These are phyloP conservation scores for Harpagifer antarcticus DNA, from an alignment of 2,797 vertebrate genomes.

Conservation along the genomic window DNA sequence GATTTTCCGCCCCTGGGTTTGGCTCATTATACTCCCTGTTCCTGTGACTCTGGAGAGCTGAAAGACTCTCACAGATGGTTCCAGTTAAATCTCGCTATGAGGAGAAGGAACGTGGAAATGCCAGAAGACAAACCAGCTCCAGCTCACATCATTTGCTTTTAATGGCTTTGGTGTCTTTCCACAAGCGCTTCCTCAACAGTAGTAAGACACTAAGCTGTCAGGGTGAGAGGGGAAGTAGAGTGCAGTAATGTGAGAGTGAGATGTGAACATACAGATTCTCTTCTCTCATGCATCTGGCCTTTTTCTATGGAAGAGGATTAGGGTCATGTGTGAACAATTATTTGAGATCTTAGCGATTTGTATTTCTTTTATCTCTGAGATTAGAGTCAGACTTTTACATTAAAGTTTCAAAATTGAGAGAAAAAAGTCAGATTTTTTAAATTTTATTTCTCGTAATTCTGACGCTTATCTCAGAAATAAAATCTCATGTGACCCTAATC, in stretches of 20 bases:
- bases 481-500: too few species aligned
- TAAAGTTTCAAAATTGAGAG: too few species aligned
- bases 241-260: not conserved
- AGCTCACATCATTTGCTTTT: conserved; percentile 39
- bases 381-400: too few species aligned
- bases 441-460: too few species aligned
- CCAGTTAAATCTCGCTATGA: conserved; percentile 51
- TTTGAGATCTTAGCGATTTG: too few species aligned
- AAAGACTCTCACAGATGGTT: conserved; percentile 48
- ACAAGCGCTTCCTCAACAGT: not conserved
- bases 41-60: not conserved
- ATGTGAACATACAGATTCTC: not conserved
- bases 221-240: not conserved
- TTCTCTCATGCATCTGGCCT: not conserved
- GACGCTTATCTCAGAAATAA: too few species aligned
- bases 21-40: not conserved
- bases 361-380: too few species aligned
- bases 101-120: conserved; percentile 23
- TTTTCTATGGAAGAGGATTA: not conserved
- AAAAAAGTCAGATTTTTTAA: too few species aligned
- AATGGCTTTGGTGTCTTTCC: conserved; percentile 34
- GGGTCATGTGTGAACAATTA: too few species aligned
- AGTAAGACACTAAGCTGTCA: conserved; percentile 10
- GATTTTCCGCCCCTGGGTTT: not conserved
- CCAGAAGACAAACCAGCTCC: conserved; percentile 56